Percentiles rank a stretch among this genome's conserved stretches.
Evolutionary conservation across 2,888 invertebrate genomes (phyloP).

Genomic region (Diarsia dahlii): DNA sequence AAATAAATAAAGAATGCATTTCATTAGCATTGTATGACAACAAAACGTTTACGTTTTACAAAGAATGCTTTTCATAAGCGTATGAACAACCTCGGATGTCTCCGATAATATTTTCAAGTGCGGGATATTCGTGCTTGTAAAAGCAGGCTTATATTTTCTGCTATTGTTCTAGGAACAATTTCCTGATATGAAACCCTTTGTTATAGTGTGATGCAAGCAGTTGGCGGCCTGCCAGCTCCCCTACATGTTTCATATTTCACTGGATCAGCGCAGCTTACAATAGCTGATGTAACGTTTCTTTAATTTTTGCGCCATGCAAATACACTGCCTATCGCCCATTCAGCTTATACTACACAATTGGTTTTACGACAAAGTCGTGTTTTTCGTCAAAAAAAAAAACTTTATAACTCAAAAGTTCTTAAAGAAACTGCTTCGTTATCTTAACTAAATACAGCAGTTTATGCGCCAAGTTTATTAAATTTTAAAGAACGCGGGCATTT

Average conservation of each 20-base stretch:
- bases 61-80: slow-evolving; percentile 14
- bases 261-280: slow-evolving; percentile 85
- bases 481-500: not conserved
- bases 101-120: slow-evolving; percentile 69
- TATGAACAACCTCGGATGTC: slow-evolving; percentile 53
- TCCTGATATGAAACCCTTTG: slow-evolving; percentile 88
- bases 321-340: slow-evolving; percentile 28
- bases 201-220: slow-evolving; percentile 86
- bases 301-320: slow-evolving; percentile 63
- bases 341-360: not conserved
- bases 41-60: not conserved
- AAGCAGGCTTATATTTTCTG: slow-evolving; percentile 81
- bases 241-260: slow-evolving; percentile 88
- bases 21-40: slow-evolving; percentile 7
- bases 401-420: not conserved
- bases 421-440: slow-evolving; percentile 12
- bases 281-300: slow-evolving; percentile 77
- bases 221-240: slow-evolving; percentile 84
- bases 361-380: not conserved
- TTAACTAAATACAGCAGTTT: not conserved
- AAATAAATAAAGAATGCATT: slow-evolving; percentile 22
- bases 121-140: slow-evolving; percentile 70
- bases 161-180: slow-evolving; percentile 87
- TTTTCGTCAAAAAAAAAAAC: too few relatives aligned
- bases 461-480: not conserved